Evolutionary conservation across 2,888 invertebrate species (phyloP).

Genomic region (Pristionchus fissidentatus): DNA sequence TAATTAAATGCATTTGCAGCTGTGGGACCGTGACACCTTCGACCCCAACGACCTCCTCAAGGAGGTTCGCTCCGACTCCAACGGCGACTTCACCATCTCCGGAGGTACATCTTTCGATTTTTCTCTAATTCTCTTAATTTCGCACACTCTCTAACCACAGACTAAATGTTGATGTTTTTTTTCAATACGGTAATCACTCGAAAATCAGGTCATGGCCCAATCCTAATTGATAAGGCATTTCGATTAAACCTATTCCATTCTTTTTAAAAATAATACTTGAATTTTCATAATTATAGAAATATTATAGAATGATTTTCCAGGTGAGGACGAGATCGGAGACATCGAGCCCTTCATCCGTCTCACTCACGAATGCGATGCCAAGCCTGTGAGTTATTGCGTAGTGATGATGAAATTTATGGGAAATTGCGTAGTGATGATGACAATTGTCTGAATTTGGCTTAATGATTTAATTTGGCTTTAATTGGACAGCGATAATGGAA

Average conservation of each 20-base stretch:
- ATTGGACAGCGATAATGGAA: too few relatives aligned
- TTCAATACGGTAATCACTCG: neutral
- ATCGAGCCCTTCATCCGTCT: constrained; percentile 38
- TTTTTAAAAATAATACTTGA: too few relatives aligned
- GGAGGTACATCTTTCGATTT: neutral
- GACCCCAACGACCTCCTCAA: constrained; percentile 46
- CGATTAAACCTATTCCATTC: too few relatives aligned
- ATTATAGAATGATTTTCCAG: neutral
- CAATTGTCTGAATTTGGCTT: too few relatives aligned
- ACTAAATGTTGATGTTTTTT: too few relatives aligned
- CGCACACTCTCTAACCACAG: neutral
- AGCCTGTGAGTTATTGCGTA: constrained; percentile 38
- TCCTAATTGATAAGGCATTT: too few relatives aligned
- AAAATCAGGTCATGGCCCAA: too few relatives aligned
- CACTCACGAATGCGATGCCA: constrained; percentile 46
- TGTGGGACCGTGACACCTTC: constrained; percentile 44
- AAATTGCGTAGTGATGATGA: too few relatives aligned
- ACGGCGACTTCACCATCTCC: constrained; percentile 23
- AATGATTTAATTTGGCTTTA: too few relatives aligned
- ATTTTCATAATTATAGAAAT: too few relatives aligned
- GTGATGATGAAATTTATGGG: too few relatives aligned
- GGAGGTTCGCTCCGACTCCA: constrained; percentile 28
- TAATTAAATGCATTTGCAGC: neutral
- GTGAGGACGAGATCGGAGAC: constrained; percentile 38
- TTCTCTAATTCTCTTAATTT: too few relatives aligned